phyloP scores from a whole-genome alignment of 2,797 vertebrate genomes.

The Kryptolebias ocellatus region DNA sequence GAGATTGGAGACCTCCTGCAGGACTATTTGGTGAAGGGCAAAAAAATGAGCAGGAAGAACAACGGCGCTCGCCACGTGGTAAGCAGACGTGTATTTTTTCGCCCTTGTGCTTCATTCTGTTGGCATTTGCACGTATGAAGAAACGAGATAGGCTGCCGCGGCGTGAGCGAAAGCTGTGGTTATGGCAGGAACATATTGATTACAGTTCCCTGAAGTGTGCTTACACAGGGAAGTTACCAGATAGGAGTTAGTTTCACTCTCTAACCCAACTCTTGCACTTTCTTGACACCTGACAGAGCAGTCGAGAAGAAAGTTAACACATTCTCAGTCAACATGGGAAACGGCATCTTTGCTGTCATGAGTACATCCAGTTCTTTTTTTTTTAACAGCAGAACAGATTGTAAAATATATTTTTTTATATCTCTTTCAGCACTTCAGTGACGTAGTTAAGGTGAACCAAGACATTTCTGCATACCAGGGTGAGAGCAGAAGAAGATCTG shows the following conservation, averaged over 20 bases:
- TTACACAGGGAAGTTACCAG: conserved; percentile 41
- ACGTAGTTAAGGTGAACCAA: conserved; percentile 89
- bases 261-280: conserved; percentile 30
- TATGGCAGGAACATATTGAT: conserved; percentile 61
- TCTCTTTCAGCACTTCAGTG: conserved; percentile 80
- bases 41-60: conserved; percentile 73
- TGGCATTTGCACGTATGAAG: conserved; percentile 51
- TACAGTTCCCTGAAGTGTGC: conserved; percentile 63
- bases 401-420: conserved; percentile 17
- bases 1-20: conserved; percentile 80
- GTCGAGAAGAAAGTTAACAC: conserved; percentile 16
- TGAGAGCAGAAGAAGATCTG: conserved; percentile 78
- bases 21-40: conserved; percentile 76
- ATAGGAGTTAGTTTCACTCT: conserved; percentile 53
- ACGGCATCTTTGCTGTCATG: conserved; percentile 7
- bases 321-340: conserved; percentile 18
- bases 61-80: conserved; percentile 85
- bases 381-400: conserved; percentile 7
- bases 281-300: conserved; percentile 25
- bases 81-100: conserved; percentile 67
- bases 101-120: conserved; percentile 27
- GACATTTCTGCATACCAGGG: conserved; percentile 86
- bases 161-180: conserved; percentile 44
- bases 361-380: conserved; percentile 5
- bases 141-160: conserved; percentile 50